Evolutionary conservation across 2,113 vertebrate species (phyloP).

Genomic region (Saguinus imperator): DNA sequence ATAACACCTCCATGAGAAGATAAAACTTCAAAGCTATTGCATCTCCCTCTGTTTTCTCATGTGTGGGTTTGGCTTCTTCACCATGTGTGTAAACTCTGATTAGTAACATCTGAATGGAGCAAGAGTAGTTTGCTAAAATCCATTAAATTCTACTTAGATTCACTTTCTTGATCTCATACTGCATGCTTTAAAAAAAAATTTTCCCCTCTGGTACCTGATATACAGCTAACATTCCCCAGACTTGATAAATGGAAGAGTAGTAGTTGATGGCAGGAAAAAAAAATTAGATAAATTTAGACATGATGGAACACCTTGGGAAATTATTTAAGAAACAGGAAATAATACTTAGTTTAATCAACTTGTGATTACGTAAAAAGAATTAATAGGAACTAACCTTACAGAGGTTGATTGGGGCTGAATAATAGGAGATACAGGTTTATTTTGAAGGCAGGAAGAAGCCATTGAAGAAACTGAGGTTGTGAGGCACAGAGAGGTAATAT

Average conservation of each 20-base stretch:
- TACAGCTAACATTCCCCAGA: not conserved
- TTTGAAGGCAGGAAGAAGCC: not conserved
- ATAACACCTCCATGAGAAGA: not conserved
- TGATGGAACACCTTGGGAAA: not conserved
- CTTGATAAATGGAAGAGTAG: not conserved
- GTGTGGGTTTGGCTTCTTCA: not conserved
- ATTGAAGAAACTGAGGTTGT: not conserved
- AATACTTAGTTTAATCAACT: not conserved
- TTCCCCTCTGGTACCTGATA: too few species aligned
- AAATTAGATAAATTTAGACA: not conserved
- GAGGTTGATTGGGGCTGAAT: not conserved
- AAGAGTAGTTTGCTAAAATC: not conserved
- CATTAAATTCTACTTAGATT: not conserved
- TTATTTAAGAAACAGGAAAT: not conserved
- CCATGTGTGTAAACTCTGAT: not conserved
- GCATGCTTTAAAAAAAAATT: too few species aligned
- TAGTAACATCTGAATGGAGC: not conserved
- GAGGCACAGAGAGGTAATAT: not conserved
- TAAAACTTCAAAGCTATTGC: not conserved
- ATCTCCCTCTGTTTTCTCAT: not conserved
- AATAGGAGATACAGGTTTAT: not conserved
- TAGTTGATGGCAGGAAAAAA: not conserved
- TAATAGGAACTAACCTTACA: not conserved
- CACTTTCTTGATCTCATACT: not conserved
- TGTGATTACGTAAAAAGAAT: not conserved